Base-by-base conservation (phyloP, 2,888 invertebrate genomes). In the Neocrepidodera transversa region DNA sequence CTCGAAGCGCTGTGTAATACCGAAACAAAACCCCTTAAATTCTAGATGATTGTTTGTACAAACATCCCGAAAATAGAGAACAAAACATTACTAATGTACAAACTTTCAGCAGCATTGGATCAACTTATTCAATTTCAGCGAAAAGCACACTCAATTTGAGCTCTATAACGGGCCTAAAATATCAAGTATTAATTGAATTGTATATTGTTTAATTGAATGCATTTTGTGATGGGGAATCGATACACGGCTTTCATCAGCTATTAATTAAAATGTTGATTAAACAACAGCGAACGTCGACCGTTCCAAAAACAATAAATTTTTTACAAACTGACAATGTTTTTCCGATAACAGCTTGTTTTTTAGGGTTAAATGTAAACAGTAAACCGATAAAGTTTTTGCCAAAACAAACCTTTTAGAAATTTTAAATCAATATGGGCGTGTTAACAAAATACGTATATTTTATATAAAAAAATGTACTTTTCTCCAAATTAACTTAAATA, bases 151-250 rank as follows among this genome's bases (percentile, higher is more conserved):
- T 26, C 35, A 11, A 13, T 35, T 49, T n/a, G 32, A 20, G 10
- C 10, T 11, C n/a, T n/a, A n/a, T n/a, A 49, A 17, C 32, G 11
- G 2, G 11, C 20, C 48, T 18, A 28, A 36, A 36, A 50, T 50
- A 56, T 56, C 57, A 42, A 35, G 36, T 57, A 57, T 57, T 57
- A 57, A 57, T 57, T 45, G 45, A 45, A 51, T 51, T 43, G 26
- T 36, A 45, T 51, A 45, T 51, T 45, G 50, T 43, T 43, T 51
- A 57, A 57, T 57, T 57, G 43, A 43, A 57, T 43, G 56, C 50
- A 57, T 26, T 50, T 43, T 32, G 26, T 20, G 32, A 50, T 49
- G 35, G 42, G 13, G 23, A 57, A 57, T 49, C 49, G 49, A 57
- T 53, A 48, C 40, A 28, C 11, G 40, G 48, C 18, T 51, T 47